phyloP scores from a whole-genome alignment of 1,140 invertebrate species.

The Drosophila hydei region DNA sequence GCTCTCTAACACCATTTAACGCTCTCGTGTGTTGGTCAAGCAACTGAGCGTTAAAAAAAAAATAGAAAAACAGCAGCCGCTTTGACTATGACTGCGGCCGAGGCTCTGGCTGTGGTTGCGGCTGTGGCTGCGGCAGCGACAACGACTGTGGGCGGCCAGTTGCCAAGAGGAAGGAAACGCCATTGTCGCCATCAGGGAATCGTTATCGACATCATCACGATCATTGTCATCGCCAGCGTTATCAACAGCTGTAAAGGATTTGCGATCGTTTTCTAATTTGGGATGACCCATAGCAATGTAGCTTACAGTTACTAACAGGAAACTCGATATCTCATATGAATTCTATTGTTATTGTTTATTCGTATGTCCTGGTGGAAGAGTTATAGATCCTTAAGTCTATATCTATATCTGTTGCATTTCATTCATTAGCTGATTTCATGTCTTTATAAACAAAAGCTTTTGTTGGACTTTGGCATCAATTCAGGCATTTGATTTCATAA shows the following conservation, averaged over 20 bases:
- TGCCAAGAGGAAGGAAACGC: conserved; percentile 30
- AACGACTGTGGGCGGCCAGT: conserved; percentile 11
- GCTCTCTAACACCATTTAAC: conserved; percentile 24
- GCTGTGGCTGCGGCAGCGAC: background rate
- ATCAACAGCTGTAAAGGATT: conserved; percentile 10
- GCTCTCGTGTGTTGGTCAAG: conserved; percentile 35
- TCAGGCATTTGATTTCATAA: background rate
- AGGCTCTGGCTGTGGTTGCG: background rate
- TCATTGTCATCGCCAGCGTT: background rate
- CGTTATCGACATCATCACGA: conserved; percentile 6
- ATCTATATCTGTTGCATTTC: no score
- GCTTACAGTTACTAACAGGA: no score
- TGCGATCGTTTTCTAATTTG: background rate
- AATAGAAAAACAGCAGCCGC: conserved; percentile 1
- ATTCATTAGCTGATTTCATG: no score
- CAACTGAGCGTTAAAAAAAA: conserved; percentile 38
- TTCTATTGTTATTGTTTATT: no score
- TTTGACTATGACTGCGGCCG: background rate
- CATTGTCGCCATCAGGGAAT: conserved; percentile 11
- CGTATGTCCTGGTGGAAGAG: no score
- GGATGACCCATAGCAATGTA: no score
- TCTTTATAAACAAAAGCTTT: no score
- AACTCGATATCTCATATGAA: no score
- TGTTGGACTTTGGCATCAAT: background rate
- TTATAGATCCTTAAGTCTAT: no score